Percentiles rank a stretch among this genome's conserved stretches.
Evolutionary conservation across 1,140 invertebrate species (phyloP).

Genomic region (Trachymyrmex septentrionalis): DNA sequence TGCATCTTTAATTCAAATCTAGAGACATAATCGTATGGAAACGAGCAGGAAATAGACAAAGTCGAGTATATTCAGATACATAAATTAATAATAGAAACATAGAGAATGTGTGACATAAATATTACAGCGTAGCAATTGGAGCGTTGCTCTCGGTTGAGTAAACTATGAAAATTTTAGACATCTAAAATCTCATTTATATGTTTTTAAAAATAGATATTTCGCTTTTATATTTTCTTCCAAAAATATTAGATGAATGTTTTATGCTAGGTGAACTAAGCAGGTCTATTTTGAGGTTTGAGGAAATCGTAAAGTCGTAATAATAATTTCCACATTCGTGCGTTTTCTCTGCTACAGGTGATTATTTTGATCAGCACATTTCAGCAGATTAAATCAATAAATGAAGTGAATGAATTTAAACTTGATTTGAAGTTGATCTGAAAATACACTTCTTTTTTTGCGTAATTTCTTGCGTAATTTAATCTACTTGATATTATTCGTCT

Average conservation of each 20-base stretch:
- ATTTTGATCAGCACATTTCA: conserved; percentile 1
- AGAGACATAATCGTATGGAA: too few relatives aligned
- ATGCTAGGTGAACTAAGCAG: background rate
- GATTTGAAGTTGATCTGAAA: background rate
- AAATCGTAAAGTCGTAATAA: background rate
- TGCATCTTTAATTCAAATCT: background rate
- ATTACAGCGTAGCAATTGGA: background rate
- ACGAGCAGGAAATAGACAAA: background rate
- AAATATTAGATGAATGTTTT: background rate
- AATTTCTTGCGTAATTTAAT: conserved; percentile 16
- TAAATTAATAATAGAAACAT: background rate
- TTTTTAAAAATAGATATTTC: background rate
- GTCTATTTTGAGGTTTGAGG: background rate
- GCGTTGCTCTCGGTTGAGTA: background rate
- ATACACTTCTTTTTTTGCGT: background rate
- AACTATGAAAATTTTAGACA: background rate
- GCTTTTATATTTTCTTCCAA: background rate
- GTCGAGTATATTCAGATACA: background rate
- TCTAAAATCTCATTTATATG: background rate
- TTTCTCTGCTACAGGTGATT: background rate
- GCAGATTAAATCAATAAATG: background rate
- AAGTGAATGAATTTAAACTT: background rate
- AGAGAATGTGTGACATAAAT: background rate
- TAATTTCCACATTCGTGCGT: background rate
- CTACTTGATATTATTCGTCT: background rate